Conservation (phyloP, 2,113 vertebrate species). For the Corvus moneduloides region DNA sequence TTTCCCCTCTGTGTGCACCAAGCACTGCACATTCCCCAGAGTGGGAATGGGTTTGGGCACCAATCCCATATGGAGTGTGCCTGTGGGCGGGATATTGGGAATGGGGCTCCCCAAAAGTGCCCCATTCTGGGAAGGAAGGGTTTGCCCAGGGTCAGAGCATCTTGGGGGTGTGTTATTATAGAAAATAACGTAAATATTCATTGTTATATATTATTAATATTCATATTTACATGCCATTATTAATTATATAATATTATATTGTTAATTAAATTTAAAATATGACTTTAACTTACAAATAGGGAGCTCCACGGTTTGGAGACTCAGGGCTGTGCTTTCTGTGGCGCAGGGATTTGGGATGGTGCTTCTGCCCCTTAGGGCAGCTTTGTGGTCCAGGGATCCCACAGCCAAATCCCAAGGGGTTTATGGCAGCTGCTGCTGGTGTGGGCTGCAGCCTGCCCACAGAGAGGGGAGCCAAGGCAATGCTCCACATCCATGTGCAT, state of each 20-base stretch:
- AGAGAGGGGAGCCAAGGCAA: not conserved
- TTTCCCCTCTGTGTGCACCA: accelerated
- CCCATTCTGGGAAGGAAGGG: not conserved
- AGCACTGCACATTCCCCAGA: accelerated
- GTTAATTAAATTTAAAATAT: not conserved
- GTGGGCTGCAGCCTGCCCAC: not conserved
- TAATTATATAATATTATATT: not conserved
- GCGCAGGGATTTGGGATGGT: accelerated
- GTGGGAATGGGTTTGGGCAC: not conserved
- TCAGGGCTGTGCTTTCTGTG: not conserved
- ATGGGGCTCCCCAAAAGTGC: not conserved
- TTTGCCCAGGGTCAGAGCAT: not conserved
- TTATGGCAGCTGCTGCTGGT: not conserved
- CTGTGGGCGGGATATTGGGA: accelerated
- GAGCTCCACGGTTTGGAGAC: not conserved
- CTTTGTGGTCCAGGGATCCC: not conserved
- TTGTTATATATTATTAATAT: accelerated
- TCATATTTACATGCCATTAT: not conserved
- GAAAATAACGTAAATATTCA: not conserved
- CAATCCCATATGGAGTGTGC: accelerated
- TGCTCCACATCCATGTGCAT: not conserved
- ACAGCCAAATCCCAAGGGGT: not conserved
- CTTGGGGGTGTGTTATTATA: not conserved
- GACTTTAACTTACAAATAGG: not conserved
- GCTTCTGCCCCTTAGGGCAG: not conserved